phyloP scores from a whole-genome alignment of 2,888 invertebrate genomes.

The Osedax fenrisi region DNA sequence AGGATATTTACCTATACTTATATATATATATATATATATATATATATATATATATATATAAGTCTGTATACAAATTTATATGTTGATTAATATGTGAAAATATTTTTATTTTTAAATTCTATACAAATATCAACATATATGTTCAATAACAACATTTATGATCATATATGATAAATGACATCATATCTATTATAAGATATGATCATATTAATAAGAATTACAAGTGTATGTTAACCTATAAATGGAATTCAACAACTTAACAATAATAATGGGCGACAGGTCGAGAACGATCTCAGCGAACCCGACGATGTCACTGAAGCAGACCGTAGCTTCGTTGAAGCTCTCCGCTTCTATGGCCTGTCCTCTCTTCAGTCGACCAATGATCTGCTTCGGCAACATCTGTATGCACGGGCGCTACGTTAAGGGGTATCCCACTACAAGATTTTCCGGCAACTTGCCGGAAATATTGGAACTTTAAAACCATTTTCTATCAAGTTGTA shows the following conservation, averaged over 20 bases:
- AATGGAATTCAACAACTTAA: not conserved
- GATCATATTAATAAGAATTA: too few relatives aligned
- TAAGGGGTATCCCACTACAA: too few relatives aligned
- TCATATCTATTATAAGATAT: too few relatives aligned
- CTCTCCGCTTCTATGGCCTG: conserved; percentile 4
- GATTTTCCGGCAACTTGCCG: too few relatives aligned
- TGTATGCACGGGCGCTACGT: too few relatives aligned
- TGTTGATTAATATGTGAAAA: not conserved
- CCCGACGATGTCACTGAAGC: conserved; percentile 10
- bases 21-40: conserved; percentile 16
- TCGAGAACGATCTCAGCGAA: not conserved
- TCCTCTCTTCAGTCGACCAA: not conserved
- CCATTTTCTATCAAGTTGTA: too few relatives aligned
- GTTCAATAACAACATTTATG: too few relatives aligned
- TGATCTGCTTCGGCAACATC: conserved; percentile 7
- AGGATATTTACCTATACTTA: too few relatives aligned
- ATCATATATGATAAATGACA: too few relatives aligned
- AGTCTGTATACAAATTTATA: conserved; percentile 9
- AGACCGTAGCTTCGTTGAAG: conserved; percentile 2
- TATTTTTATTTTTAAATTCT: too few relatives aligned
- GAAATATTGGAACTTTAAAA: too few relatives aligned
- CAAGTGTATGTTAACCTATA: conserved; percentile 2
- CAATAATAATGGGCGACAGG: not conserved
- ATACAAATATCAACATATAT: too few relatives aligned
- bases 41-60: conserved; percentile 24